Evolutionary conservation across 2,113 vertebrate species (phyloP).

Genomic region (Nasalis larvatus): DNA sequence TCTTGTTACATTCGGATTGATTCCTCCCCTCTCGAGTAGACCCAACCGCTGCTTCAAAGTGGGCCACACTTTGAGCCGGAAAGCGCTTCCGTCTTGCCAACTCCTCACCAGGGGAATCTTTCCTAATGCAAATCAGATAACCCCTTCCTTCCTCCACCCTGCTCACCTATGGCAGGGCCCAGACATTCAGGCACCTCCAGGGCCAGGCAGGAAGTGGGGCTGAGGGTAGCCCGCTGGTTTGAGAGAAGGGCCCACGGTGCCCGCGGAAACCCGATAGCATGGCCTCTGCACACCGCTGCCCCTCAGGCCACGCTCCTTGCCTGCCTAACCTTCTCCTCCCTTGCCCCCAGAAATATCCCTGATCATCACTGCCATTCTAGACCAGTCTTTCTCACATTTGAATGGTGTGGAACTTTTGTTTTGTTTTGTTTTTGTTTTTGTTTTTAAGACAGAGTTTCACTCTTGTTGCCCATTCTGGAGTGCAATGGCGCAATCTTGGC

Average conservation of each 20-base stretch:
- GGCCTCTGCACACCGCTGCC: background rate
- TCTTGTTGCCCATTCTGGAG: no score
- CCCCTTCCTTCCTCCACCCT: background rate
- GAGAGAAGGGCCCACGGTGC: background rate
- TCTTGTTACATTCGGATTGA: background rate
- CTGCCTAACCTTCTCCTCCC: background rate
- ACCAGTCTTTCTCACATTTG: background rate
- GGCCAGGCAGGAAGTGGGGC: background rate
- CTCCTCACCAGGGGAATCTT: no score
- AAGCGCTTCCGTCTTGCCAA: background rate
- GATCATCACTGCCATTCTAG: no score
- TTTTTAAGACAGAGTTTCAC: no score
- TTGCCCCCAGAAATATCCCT: background rate
- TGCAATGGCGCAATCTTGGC: no score
- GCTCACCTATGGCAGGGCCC: background rate
- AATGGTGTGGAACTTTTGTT: no score
- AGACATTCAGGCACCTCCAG: background rate
- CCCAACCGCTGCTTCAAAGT: background rate
- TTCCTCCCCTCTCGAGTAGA: background rate
- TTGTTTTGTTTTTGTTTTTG: no score
- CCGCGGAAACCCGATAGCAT: no score
- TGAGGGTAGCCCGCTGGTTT: no score
- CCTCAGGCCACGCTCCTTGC: background rate
- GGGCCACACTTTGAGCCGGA: background rate
- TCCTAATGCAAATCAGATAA: fast-evolving